Conservation (phyloP, 1,140 invertebrate species). For the Penaeus japonicus region DNA sequence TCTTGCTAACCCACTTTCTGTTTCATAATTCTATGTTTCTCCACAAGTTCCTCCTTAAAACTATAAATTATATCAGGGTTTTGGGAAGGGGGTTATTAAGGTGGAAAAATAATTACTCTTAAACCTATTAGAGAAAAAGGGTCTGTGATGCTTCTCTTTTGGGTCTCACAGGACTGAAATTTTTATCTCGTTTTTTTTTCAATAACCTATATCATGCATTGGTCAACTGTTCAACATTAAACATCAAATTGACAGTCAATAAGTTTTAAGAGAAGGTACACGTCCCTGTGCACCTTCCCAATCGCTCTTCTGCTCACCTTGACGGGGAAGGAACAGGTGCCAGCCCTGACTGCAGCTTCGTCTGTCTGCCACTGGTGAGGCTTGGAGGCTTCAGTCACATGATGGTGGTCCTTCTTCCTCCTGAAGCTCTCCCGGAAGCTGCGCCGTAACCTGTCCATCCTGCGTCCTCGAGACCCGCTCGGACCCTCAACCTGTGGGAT, state of each 20-base stretch:
- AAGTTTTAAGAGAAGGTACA: neutral
- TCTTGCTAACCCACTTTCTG: too few species aligned
- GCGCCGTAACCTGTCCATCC: slow-evolving; percentile 90
- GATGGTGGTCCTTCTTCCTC: slow-evolving; percentile 68
- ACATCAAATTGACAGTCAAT: neutral
- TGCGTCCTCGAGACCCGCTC: slow-evolving; percentile 64
- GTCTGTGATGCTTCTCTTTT: too few species aligned
- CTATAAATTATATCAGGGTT: too few species aligned
- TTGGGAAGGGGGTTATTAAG: too few species aligned
- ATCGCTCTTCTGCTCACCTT: slow-evolving; percentile 71
- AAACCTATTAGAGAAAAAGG: too few species aligned
- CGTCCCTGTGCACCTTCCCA: neutral
- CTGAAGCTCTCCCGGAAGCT: slow-evolving; percentile 94
- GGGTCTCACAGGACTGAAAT: neutral
- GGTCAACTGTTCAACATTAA: neutral
- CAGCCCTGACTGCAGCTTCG: slow-evolving; percentile 91
- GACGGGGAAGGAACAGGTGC: slow-evolving; percentile 96
- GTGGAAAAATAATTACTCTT: too few species aligned
- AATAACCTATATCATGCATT: neutral
- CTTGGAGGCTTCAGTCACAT: slow-evolving; percentile 87
- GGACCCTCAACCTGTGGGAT: slow-evolving; percentile 56
- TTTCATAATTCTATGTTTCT: too few species aligned
- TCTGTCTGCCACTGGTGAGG: slow-evolving; percentile 99
- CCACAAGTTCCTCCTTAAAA: too few species aligned
- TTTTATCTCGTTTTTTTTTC: neutral